These are phyloP conservation scores for Parnassius orleans DNA, from an alignment of 2,888 invertebrate species.

Conservation along the genomic window DNA sequence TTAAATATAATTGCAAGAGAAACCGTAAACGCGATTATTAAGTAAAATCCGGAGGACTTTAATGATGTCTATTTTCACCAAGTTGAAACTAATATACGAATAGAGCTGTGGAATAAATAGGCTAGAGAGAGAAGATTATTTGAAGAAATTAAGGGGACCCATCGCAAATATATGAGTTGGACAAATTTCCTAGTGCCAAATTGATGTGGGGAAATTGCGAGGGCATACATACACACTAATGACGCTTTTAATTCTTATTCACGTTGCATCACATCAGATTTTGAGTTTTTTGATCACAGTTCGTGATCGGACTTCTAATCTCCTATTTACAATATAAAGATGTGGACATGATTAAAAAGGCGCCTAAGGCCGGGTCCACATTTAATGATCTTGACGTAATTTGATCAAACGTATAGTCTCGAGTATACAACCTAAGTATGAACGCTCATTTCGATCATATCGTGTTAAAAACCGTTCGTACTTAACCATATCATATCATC, in stretches of 20 bases:
- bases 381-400: too few species aligned
- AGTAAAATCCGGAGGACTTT: neutral
- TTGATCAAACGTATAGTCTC: too few species aligned
- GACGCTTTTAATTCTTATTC: conserved; percentile 9
- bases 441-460: too few species aligned
- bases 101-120: too few species aligned
- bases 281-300: conserved; percentile 10
- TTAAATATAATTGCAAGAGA: conserved; percentile 8
- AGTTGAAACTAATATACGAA: too few species aligned
- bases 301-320: conserved; percentile 22
- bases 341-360: conserved; percentile 30
- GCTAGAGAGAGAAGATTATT: too few species aligned
- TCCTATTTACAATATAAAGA: conserved; percentile 28
- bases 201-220: neutral
- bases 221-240: neutral
- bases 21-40: conserved; percentile 4
- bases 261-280: conserved; percentile 1
- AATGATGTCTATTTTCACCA: too few species aligned
- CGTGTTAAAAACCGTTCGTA: too few species aligned
- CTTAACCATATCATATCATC: too few species aligned
- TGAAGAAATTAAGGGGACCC: too few species aligned
- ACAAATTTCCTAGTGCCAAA: neutral
- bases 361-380: conserved; percentile 19
- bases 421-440: too few species aligned
- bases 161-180: too few species aligned